A percentile compares a stretch with the other conserved stretches of the same genome.
Conservation (phyloP, 2,113 vertebrate species). For the Crotalus helleri region DNA sequence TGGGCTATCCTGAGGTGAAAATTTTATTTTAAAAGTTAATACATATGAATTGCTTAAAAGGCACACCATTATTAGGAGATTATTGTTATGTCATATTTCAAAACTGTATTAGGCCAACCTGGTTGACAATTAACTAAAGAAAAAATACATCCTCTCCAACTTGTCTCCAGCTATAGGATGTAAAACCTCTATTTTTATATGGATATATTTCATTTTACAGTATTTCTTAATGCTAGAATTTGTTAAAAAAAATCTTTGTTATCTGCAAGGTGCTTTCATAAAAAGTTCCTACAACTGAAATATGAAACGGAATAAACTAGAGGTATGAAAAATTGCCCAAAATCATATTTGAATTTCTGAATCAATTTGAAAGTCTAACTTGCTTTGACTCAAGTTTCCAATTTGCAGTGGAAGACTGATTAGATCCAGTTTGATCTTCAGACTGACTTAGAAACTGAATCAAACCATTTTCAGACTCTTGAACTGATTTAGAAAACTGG, state of each 20-base stretch:
- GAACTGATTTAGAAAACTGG: background rate
- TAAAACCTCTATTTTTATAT: background rate
- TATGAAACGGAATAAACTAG: background rate
- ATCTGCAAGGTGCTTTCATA: background rate
- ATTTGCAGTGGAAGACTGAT: background rate
- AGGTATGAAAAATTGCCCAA: background rate
- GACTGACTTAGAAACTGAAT: background rate
- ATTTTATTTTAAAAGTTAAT: background rate
- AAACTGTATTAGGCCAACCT: background rate
- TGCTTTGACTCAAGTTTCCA: background rate
- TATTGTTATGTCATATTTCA: background rate
- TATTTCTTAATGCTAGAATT: background rate
- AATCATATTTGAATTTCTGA: background rate
- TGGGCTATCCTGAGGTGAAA: background rate
- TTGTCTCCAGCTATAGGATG: too few relatives aligned
- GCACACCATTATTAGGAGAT: background rate
- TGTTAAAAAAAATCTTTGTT: background rate
- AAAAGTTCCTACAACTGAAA: background rate
- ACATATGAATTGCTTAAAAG: background rate
- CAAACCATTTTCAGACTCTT: background rate
- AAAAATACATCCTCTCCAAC: background rate
- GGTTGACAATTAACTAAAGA: background rate
- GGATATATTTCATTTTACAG: background rate
- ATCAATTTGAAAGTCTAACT: background rate
- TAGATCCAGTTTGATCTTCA: background rate